Evolutionary conservation across 2,888 invertebrate species (phyloP), one percentile per base, ranked within the genome.

Genomic region (Oscheius myriophilus): DNA sequence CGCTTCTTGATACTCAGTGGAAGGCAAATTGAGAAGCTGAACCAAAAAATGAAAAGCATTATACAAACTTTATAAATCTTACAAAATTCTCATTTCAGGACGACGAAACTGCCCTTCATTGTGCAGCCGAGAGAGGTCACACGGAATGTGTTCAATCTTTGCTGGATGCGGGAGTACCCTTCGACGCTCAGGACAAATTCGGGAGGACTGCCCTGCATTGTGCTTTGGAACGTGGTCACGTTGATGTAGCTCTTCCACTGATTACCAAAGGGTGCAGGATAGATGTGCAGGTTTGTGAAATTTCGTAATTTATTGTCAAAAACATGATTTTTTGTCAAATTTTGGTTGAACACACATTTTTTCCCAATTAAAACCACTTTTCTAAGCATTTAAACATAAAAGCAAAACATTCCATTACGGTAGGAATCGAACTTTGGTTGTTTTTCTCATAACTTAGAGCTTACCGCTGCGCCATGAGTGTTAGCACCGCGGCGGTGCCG

Each of bases 181-280:
- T 90, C 25, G 89, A 90, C 76, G 77, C 88, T 11, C 84, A 87
- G 26, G 90, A 90, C 77, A 88, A 88, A 86, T 89, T 88, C 88
- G 67, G 62, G 2, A 88, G 88, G 75, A 89, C 91, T 21, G 90
- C 91, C 0, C 86, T 92, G 42, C 91, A 91, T 82, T 86, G 91
- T 79, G 90, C 91, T 11, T 87, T 91, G 68, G 87, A 89, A 26
- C 62, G 82, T 39, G 71, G 71, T 21, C 82, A 86, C 67, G 87
- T 88, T 49, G 86, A 89, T 64, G 90, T 91, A 68, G 91, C 91
- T 1, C 86, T 91, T 74, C 86, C 90, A 59, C 87, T 92, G 65
- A 87, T 92, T 52, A 90, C 91, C 78, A 89, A 90, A 53, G 91
- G 91, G 52, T 91, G 91, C 73, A 89, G 90, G 82, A 89, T 89